A percentile compares a stretch with the other conserved stretches of the same genome.
Evolutionary conservation across 2,797 vertebrate genomes (phyloP).

Genomic region (Darevskia mixta): DNA sequence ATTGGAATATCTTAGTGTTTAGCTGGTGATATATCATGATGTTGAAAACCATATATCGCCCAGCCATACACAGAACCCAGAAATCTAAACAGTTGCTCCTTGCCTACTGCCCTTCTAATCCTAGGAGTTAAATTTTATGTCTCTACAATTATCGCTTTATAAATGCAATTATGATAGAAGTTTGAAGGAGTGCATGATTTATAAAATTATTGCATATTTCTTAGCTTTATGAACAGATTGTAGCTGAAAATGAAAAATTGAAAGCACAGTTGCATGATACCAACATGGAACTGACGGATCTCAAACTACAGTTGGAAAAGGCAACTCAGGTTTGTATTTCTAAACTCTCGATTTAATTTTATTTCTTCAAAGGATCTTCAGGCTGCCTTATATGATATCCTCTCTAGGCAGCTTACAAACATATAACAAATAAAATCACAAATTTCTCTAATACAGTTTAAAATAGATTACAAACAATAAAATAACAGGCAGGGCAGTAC

Average conservation of each 20-base stretch:
- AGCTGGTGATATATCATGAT: neutral
- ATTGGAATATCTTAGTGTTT: too few species aligned
- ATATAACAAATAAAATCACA: too few species aligned
- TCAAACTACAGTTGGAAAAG: slow-evolving; percentile 97
- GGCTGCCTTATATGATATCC: too few species aligned
- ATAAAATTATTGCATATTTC: slow-evolving; percentile 44
- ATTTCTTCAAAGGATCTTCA: neutral
- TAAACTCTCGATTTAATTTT: neutral
- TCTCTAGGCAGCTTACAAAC: too few species aligned
- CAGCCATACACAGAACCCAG: too few species aligned
- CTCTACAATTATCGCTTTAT: neutral
- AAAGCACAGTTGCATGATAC: slow-evolving; percentile 97
- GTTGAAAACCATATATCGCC: too few species aligned
- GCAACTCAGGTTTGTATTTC: slow-evolving; percentile 91
- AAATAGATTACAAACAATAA: neutral
- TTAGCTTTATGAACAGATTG: slow-evolving; percentile 97
- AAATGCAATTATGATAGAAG: neutral
- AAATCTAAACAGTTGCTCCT: too few species aligned
- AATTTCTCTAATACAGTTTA: too few species aligned
- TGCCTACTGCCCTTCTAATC: neutral
- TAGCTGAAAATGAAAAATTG: slow-evolving; percentile 97
- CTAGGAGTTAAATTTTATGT: neutral
- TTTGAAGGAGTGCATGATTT: slow-evolving; percentile 6
- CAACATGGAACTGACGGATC: slow-evolving; percentile 93
- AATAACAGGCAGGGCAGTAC: neutral